Evolutionary conservation across 2,797 vertebrate genomes (phyloP), one percentile per base, ranked within the genome.

Genomic region (Typhlichthys eigenmanni): DNA sequence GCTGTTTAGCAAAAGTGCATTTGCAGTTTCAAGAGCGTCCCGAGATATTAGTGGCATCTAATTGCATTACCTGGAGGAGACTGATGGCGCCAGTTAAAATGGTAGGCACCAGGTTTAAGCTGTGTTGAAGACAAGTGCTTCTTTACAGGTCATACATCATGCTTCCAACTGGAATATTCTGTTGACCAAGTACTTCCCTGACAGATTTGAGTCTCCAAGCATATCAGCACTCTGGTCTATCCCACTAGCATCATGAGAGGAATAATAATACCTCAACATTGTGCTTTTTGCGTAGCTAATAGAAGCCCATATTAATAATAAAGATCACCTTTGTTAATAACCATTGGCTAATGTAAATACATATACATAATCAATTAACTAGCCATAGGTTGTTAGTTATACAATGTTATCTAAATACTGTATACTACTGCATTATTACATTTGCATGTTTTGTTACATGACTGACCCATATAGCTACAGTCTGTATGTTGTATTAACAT

Each of bases 51-150:
- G 92, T 92, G 89, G 90, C 87, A 91, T 90, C 92, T 93, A 93
- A 94, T 93, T 93, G 92, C 92, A 93, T 94, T 94, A 93, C 92
- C 92, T 93, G 90, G 68, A 90, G 89, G 88, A 93, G 92, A 93
- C 90, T 90, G 89, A 93, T 91, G 93, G 93, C 92, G 92, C 92
- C 93, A 87, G 90, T 90, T 91, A 91, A 93, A 93, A 89, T 70
- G 89, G 79, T 80, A 90, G 89, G 90, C 84, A 85, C 82, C 79
- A 38, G 76, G 84, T 82, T 90, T 85, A 85, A 89, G 74, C 91
- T 90, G 87, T 91, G 89, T 90, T 81, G 90, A 91, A 89, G 86
- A 88, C 90, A 92, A 93, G 90, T 92, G 89, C 87, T 90, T 87
- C 89, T 93, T 91, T 89, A 89, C 88, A 91, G 91, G 89, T 90